Evolutionary conservation across 2,797 vertebrate genomes (phyloP).

Genomic region (Astyanax mexicanus): DNA sequence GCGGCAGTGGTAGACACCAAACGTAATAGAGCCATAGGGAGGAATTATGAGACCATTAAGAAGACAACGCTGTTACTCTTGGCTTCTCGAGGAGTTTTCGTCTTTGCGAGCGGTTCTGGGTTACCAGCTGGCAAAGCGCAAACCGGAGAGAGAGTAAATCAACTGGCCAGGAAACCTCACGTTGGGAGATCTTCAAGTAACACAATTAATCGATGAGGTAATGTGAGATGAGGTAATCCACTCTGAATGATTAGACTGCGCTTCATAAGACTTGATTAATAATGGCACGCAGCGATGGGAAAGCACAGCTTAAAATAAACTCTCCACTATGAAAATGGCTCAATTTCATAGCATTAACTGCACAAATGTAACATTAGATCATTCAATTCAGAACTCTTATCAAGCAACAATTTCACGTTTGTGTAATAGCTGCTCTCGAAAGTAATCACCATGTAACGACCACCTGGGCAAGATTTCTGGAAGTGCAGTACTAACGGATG

Average conservation of each 20-base stretch:
- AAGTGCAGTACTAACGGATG: slow-evolving; percentile 33
- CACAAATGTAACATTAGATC: slow-evolving; percentile 30
- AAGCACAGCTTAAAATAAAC: slow-evolving; percentile 45
- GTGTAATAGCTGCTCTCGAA: slow-evolving; percentile 22
- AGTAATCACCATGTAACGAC: slow-evolving; percentile 11
- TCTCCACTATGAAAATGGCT: slow-evolving; percentile 40
- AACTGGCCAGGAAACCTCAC: slow-evolving; percentile 61
- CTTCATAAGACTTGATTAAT: slow-evolving; percentile 53
- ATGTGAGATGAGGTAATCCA: slow-evolving; percentile 75
- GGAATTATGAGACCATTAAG: slow-evolving; percentile 70
- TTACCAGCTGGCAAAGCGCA: slow-evolving; percentile 62
- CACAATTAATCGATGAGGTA: slow-evolving; percentile 68
- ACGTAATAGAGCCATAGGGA: slow-evolving; percentile 72
- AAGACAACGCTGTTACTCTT: slow-evolving; percentile 69
- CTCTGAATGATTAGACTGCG: slow-evolving; percentile 71
- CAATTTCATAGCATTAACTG: slow-evolving; percentile 39
- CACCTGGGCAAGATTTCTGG: slow-evolving; percentile 14
- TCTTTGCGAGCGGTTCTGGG: slow-evolving; percentile 56
- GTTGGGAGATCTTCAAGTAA: slow-evolving; percentile 65
- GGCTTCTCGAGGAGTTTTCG: slow-evolving; percentile 63
- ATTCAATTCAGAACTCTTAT: slow-evolving; percentile 12
- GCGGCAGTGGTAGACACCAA: slow-evolving; percentile 64
- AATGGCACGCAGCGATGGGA: slow-evolving; percentile 22
- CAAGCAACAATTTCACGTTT: slow-evolving; percentile 29
- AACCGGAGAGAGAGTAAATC: slow-evolving; percentile 60